Percentiles rank a stretch among this genome's conserved stretches.
Conservation (phyloP, 2,113 vertebrate genomes). For the Dasyornis broadbenti region DNA sequence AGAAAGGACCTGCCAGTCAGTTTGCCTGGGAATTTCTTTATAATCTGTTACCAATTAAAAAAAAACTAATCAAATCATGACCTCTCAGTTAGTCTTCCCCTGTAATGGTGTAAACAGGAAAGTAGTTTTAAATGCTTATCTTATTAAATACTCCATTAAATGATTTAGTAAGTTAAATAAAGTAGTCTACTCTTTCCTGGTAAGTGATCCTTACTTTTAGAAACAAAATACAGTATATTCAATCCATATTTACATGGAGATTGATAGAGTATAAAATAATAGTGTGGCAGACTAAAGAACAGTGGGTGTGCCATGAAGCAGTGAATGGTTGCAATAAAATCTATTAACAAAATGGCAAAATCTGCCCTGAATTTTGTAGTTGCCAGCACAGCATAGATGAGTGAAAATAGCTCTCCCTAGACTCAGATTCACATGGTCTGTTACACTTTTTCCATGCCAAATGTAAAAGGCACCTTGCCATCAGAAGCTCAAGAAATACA, state of each 20-base stretch:
- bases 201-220: neutral
- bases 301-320: neutral
- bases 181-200: neutral
- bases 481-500: neutral
- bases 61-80: slow-evolving; percentile 8
- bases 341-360: neutral
- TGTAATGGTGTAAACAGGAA: slow-evolving; percentile 11
- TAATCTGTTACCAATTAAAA: slow-evolving; percentile 50
- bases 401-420: neutral
- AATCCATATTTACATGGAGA: neutral
- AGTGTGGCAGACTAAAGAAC: neutral
- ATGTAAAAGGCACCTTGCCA: neutral
- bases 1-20: neutral
- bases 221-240: neutral
- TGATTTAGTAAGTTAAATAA: slow-evolving; percentile 2
- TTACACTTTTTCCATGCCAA: neutral
- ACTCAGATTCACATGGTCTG: neutral
- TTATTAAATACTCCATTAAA: slow-evolving; percentile 19
- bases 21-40: neutral
- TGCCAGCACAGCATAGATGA: neutral
- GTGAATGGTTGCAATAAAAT: neutral
- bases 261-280: neutral
- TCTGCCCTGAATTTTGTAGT: neutral
- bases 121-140: slow-evolving; percentile 8
- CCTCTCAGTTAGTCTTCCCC: neutral